Conservation (phyloP, 2,113 vertebrate genomes). For the Tachysurus vachellii region DNA sequence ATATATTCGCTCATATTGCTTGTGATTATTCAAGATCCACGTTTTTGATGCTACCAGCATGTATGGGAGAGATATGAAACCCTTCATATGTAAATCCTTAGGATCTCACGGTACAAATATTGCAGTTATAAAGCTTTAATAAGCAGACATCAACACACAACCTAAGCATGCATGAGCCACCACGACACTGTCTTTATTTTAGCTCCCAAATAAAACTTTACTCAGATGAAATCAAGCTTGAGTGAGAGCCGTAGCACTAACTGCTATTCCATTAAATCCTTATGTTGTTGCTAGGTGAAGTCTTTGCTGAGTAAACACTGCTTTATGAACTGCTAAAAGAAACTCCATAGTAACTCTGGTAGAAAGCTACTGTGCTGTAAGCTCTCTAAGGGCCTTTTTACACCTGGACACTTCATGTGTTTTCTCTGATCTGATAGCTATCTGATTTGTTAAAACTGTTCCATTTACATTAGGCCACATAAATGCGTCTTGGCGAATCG, state of each 20-base stretch:
- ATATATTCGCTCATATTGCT: slow-evolving; percentile 24
- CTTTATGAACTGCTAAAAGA: neutral
- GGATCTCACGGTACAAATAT: neutral
- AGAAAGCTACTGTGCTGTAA: neutral
- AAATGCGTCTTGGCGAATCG: too few species aligned
- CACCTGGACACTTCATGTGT: too few species aligned
- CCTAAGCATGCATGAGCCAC: neutral
- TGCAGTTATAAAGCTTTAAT: slow-evolving; percentile 9
- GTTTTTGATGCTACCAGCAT: neutral
- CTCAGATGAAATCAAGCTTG: slow-evolving; percentile 30
- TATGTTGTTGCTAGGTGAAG: slow-evolving; percentile 12
- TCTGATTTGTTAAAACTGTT: too few species aligned
- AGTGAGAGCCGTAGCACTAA: neutral
- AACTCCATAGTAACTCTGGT: neutral
- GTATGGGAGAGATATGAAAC: slow-evolving; percentile 41
- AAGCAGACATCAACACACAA: neutral
- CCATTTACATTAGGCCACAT: too few species aligned
- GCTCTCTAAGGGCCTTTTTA: too few species aligned
- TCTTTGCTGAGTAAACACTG: neutral
- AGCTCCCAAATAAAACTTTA: slow-evolving; percentile 16
- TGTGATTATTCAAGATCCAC: slow-evolving; percentile 32
- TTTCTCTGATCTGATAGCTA: too few species aligned
- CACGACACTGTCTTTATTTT: slow-evolving; percentile 12
- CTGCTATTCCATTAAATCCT: neutral
- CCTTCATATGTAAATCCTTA: neutral